Evolutionary conservation across 2,888 invertebrate species (phyloP).

Genomic region (Torymus aiolomorphi): DNA sequence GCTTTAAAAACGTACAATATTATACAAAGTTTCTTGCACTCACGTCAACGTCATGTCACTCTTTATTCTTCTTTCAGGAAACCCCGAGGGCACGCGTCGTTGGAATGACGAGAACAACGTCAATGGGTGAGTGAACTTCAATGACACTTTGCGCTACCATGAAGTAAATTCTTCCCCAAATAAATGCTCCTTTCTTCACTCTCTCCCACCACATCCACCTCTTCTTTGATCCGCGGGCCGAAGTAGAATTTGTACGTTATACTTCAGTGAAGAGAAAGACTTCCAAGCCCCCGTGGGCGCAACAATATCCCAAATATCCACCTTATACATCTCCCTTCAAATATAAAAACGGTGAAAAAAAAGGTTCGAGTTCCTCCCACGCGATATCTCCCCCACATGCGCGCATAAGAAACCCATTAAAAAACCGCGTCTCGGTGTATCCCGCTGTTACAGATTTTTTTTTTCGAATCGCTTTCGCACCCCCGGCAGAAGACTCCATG

Average conservation of each 20-base stretch:
- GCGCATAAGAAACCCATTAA: constrained; percentile 52
- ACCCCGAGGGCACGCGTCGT: constrained; percentile 9
- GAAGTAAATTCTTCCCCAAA: constrained; percentile 5
- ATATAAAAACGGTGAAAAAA: constrained; percentile 12
- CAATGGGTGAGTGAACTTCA: constrained; percentile 47
- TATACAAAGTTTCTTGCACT: background rate
- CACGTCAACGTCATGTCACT: constrained; percentile 22
- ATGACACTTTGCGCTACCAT: constrained; percentile 26
- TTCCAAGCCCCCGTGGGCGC: constrained; percentile 8
- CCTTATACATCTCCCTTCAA: constrained; percentile 9
- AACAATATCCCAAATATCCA: constrained; percentile 23
- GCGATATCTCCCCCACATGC: constrained; percentile 2
- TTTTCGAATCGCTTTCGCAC: constrained; percentile 36
- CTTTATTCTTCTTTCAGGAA: constrained; percentile 38
- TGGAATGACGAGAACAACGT: constrained; percentile 29
- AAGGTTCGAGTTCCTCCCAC: constrained; percentile 43
- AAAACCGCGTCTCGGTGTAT: constrained; percentile 44
- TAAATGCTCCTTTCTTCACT: constrained; percentile 17
- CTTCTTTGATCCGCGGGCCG: constrained; percentile 7
- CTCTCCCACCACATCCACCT: background rate
- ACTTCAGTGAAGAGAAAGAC: constrained; percentile 30
- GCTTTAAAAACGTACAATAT: background rate
- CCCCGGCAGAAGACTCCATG: background rate
- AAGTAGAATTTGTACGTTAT: constrained; percentile 30
- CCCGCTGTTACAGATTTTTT: constrained; percentile 44